phyloP scores from a whole-genome alignment of 2,797 vertebrate species.

The Macropus fuliginosus region DNA sequence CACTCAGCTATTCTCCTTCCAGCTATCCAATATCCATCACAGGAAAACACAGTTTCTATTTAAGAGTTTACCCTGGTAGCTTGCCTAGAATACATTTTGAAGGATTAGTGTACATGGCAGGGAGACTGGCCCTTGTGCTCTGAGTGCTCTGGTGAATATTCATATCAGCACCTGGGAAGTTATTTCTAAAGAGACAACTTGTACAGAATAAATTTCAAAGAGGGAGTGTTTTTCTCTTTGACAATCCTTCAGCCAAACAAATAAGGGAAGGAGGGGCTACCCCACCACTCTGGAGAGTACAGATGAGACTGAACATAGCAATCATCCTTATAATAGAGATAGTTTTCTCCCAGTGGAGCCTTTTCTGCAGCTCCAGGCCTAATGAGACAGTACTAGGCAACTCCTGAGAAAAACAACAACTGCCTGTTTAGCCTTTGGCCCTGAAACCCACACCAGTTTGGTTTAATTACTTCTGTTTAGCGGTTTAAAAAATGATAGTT shows the following conservation, averaged over 20 bases:
- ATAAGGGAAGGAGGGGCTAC: constrained; percentile 30
- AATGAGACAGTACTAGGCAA: constrained; percentile 38
- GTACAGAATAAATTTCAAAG: constrained; percentile 71
- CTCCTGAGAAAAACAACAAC: constrained; percentile 41
- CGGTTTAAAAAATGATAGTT: constrained; percentile 77
- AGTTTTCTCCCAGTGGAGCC: neutral
- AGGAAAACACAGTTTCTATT: constrained; percentile 56
- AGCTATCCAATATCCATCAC: constrained; percentile 57
- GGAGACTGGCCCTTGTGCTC: constrained; percentile 64
- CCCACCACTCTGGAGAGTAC: constrained; percentile 28
- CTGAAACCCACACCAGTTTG: constrained; percentile 65
- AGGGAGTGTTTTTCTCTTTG: constrained; percentile 59
- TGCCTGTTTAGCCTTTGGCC: constrained; percentile 72
- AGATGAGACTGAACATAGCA: constrained; percentile 39
- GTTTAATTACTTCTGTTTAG: constrained; percentile 77
- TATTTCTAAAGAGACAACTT: constrained; percentile 71
- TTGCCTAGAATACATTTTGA: constrained; percentile 76
- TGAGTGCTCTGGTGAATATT: constrained; percentile 81
- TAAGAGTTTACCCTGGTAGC: constrained; percentile 69
- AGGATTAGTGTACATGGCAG: constrained; percentile 75
- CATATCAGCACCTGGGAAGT: constrained; percentile 71
- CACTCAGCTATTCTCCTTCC: constrained; percentile 68
- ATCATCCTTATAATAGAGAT: constrained; percentile 11
- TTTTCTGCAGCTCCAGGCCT: constrained; percentile 1
- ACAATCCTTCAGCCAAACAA: constrained; percentile 58